Evolutionary conservation across 1,140 invertebrate species (phyloP).

Genomic region (Pseudomyrmex sp.): DNA sequence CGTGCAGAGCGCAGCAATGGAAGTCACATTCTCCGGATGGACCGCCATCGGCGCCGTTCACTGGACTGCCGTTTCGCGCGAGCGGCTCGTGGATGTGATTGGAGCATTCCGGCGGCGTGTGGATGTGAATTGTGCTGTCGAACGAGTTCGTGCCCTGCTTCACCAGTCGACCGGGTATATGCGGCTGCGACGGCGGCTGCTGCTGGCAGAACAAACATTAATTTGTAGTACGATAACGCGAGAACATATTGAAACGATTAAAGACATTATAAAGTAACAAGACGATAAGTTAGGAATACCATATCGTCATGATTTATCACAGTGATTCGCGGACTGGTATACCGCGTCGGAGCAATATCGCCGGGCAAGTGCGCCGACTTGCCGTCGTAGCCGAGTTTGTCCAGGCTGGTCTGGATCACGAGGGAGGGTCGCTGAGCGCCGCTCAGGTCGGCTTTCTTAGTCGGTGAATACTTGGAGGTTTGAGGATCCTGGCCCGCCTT

Average conservation of each 20-base stretch:
- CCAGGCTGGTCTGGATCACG: constrained; percentile 92
- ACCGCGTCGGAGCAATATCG: constrained; percentile 85
- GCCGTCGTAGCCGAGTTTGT: constrained; percentile 86
- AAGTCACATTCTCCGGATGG: constrained; percentile 94
- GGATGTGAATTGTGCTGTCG: constrained; percentile 92
- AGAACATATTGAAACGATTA: neutral
- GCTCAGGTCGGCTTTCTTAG: constrained; percentile 86
- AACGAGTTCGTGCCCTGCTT: constrained; percentile 90
- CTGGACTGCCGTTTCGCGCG: constrained; percentile 85
- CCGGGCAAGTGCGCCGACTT: constrained; percentile 80
- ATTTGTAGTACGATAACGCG: neutral
- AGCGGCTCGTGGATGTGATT: constrained; percentile 90
- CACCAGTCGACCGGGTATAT: constrained; percentile 85
- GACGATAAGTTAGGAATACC: constrained; percentile 71
- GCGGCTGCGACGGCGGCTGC: constrained; percentile 75
- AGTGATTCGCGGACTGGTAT: constrained; percentile 93
- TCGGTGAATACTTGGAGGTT: constrained; percentile 88
- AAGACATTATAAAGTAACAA: neutral
- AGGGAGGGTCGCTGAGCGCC: constrained; percentile 88
- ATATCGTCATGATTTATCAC: constrained; percentile 95
- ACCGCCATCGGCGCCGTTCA: constrained; percentile 86
- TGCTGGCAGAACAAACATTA: constrained; percentile 33
- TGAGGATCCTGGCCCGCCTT: constrained; percentile 83
- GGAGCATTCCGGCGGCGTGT: constrained; percentile 93
- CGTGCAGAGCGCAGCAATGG: constrained; percentile 96